Evolutionary conservation across 2,888 invertebrate genomes (phyloP).

Genomic region (Beris morrisii): DNA sequence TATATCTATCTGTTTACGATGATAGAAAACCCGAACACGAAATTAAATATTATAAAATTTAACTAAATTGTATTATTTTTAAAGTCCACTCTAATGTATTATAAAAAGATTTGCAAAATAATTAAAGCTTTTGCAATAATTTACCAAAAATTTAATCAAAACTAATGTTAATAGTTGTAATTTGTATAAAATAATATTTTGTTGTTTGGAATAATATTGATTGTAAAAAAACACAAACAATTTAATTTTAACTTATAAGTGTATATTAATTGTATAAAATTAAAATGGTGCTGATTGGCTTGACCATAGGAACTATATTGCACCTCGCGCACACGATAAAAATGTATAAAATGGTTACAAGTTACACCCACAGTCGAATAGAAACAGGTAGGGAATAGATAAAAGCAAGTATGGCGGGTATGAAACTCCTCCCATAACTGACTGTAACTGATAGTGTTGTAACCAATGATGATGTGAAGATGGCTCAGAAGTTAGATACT

Average conservation of each 20-base stretch:
- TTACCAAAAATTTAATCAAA: slow-evolving; percentile 1
- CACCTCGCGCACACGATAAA: too few species aligned
- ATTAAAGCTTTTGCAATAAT: background rate
- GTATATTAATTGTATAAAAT: slow-evolving; percentile 4
- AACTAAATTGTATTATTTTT: background rate
- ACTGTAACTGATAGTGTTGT: too few species aligned
- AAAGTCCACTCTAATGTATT: background rate
- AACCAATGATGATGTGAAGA: too few species aligned
- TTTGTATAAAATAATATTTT: background rate
- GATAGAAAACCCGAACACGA: background rate
- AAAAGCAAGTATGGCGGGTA: too few species aligned
- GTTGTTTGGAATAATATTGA: too few species aligned
- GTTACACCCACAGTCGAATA: too few species aligned
- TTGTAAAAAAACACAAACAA: background rate
- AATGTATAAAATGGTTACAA: too few species aligned
- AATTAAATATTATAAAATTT: background rate
- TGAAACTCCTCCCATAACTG: too few species aligned
- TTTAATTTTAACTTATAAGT: slow-evolving; percentile 9
- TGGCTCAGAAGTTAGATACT: too few species aligned
- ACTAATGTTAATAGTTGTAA: too few species aligned
- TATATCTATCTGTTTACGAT: background rate
- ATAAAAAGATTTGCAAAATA: background rate
- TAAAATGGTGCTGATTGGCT: slow-evolving; percentile 16
- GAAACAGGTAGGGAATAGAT: too few species aligned
- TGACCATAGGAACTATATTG: too few species aligned